phyloP scores from a whole-genome alignment of 2,888 invertebrate species.

The Listrodromus nycthemerus region DNA sequence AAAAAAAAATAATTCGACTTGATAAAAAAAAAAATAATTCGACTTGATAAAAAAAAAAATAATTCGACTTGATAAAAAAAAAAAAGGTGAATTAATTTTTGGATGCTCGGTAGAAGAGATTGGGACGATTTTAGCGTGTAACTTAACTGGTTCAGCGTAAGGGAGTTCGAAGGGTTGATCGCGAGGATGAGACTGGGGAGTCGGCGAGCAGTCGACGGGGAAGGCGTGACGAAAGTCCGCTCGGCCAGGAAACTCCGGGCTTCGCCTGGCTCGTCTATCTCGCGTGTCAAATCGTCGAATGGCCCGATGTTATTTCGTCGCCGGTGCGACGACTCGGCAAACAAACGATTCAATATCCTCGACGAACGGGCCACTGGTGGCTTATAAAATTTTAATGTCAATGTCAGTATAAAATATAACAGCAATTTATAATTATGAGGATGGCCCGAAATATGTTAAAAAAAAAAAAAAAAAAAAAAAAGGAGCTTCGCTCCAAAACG shows the following conservation, averaged over 20 bases:
- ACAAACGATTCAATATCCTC: slow-evolving; percentile 60
- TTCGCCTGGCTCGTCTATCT: slow-evolving; percentile 6
- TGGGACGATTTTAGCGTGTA: not conserved
- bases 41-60: too few relatives aligned
- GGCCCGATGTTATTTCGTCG: slow-evolving; percentile 68
- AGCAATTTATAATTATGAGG: too few relatives aligned
- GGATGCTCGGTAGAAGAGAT: not conserved
- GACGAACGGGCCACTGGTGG: slow-evolving; percentile 46
- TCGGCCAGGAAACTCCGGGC: not conserved
- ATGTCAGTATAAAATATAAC: too few relatives aligned
- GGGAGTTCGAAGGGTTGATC: slow-evolving; percentile 15
- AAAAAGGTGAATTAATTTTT: too few relatives aligned
- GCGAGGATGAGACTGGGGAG: slow-evolving; percentile 22
- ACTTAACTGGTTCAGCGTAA: not conserved
- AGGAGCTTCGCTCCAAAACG: too few relatives aligned
- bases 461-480: too few relatives aligned
- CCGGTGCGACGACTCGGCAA: slow-evolving; percentile 38
- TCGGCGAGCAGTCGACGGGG: slow-evolving; percentile 32
- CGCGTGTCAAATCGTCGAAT: slow-evolving; percentile 70
- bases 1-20: too few relatives aligned
- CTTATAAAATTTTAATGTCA: slow-evolving; percentile 14
- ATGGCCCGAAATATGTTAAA: too few relatives aligned
- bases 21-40: too few relatives aligned
- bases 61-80: too few relatives aligned
- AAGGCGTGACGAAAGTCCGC: slow-evolving; percentile 66